Conservation (phyloP, 2,888 invertebrate genomes). For the Lampropteryx suffumata region DNA sequence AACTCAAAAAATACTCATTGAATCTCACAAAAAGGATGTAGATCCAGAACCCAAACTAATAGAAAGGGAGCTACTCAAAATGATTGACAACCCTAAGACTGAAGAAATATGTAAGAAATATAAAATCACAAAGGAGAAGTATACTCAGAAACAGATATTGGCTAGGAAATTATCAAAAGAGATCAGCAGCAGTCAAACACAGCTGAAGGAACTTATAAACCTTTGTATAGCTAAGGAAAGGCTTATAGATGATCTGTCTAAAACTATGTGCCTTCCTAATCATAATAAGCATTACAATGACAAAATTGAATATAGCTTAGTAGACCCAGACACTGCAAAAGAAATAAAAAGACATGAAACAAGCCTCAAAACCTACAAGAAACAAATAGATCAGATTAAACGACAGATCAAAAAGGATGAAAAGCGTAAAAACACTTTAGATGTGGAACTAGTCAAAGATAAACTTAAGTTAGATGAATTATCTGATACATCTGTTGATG, state of each 20-base stretch:
- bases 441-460: constrained; percentile 84
- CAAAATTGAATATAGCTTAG: constrained; percentile 82
- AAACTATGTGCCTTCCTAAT: constrained; percentile 58
- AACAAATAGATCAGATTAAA: constrained; percentile 89
- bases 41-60: constrained; percentile 81
- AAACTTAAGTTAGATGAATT: constrained; percentile 78
- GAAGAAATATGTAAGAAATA: constrained; percentile 78
- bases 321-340: constrained; percentile 82
- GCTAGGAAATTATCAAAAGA: constrained; percentile 80
- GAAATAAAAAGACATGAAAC: constrained; percentile 88
- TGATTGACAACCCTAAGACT: constrained; percentile 78
- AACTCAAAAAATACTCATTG: constrained; percentile 80
- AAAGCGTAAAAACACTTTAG: constrained; percentile 86
- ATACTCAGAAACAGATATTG: constrained; percentile 74
- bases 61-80: constrained; percentile 77
- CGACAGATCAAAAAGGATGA: constrained; percentile 89
- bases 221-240: constrained; percentile 86
- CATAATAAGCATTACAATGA: constrained; percentile 77
- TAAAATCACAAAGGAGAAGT: constrained; percentile 79
- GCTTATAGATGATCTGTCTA: constrained; percentile 86
- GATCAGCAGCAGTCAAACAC: constrained; percentile 85
- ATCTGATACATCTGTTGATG: constrained; percentile 75
- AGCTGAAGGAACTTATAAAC: constrained; percentile 88
- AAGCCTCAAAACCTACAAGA: constrained; percentile 88
- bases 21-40: constrained; percentile 80